Evolutionary conservation across 2,888 invertebrate species (phyloP).

Genomic region (Drosophila anomelani): DNA sequence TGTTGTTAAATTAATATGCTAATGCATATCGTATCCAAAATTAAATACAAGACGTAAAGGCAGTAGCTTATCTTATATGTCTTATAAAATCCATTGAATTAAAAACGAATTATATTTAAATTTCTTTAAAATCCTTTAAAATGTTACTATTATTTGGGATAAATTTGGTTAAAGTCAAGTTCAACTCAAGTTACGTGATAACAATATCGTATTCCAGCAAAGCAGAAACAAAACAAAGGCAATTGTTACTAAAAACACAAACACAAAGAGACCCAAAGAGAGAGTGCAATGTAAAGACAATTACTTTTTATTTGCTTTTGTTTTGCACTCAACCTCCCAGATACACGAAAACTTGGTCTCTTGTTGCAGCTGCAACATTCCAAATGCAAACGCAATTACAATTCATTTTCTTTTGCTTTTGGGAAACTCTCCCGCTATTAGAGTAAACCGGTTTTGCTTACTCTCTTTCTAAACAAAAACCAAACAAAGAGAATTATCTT

Average conservation of each 20-base stretch:
- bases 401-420: neutral
- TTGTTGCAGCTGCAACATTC: constrained; percentile 9
- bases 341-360: constrained; percentile 2
- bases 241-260: constrained; percentile 1
- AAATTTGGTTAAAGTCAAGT: too few species aligned
- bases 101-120: too few species aligned
- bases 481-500: neutral
- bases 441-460: constrained; percentile 5
- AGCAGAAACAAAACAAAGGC: constrained; percentile 4
- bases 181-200: constrained; percentile 3
- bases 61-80: too few species aligned
- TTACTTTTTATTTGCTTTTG: constrained; percentile 54
- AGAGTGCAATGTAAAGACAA: constrained; percentile 48
- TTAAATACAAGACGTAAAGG: too few species aligned
- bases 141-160: too few species aligned
- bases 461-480: neutral
- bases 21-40: too few species aligned
- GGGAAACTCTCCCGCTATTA: neutral
- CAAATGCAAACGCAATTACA: constrained; percentile 11
- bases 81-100: too few species aligned
- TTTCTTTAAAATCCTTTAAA: too few species aligned
- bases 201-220: constrained; percentile 6
- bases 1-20: too few species aligned
- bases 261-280: neutral
- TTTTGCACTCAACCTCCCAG: constrained; percentile 41